A percentile compares a stretch with the other conserved stretches of the same genome.
phyloP scores from a whole-genome alignment of 35 echinoderm and acorn worm genomes.

The Nesometra sesokonis region DNA sequence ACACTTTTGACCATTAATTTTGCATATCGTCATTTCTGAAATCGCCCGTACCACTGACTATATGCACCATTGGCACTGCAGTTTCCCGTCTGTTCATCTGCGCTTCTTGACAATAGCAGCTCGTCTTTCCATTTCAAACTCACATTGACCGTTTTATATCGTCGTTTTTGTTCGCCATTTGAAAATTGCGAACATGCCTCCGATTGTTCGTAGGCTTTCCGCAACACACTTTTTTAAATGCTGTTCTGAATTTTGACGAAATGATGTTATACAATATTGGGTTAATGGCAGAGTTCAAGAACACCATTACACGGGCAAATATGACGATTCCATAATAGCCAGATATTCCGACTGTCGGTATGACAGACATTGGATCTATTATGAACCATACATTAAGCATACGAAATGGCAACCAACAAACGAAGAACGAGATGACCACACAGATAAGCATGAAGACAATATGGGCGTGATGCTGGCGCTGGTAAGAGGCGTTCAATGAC shows the following conservation, averaged over 20 bases:
- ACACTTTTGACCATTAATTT: too few species aligned
- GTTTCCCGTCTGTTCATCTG: too few species aligned
- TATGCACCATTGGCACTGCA: too few species aligned
- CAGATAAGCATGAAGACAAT: constrained; percentile 45
- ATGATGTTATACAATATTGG: constrained; percentile 79
- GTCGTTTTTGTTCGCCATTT: too few species aligned
- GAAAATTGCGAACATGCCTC: background rate
- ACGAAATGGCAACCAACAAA: constrained; percentile 78
- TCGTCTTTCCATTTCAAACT: too few species aligned
- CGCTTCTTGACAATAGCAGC: too few species aligned
- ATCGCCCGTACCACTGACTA: too few species aligned
- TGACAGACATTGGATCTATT: background rate
- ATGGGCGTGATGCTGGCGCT: constrained; percentile 29
- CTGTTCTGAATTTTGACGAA: constrained; percentile 61
- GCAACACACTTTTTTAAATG: constrained; percentile 16
- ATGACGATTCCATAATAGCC: constrained; percentile 6
- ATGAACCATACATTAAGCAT: constrained; percentile 64
- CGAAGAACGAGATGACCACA: constrained; percentile 76
- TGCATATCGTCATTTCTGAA: too few species aligned
- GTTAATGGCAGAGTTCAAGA: constrained; percentile 83
- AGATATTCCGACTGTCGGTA: background rate
- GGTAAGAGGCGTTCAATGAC: background rate
- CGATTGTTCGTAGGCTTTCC: background rate
- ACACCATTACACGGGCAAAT: constrained; percentile 41
- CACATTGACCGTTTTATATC: too few species aligned